Evolutionary conservation across 2,797 vertebrate species (phyloP), one percentile per base, ranked within the genome.

Genomic region (Chelon auratus): DNA sequence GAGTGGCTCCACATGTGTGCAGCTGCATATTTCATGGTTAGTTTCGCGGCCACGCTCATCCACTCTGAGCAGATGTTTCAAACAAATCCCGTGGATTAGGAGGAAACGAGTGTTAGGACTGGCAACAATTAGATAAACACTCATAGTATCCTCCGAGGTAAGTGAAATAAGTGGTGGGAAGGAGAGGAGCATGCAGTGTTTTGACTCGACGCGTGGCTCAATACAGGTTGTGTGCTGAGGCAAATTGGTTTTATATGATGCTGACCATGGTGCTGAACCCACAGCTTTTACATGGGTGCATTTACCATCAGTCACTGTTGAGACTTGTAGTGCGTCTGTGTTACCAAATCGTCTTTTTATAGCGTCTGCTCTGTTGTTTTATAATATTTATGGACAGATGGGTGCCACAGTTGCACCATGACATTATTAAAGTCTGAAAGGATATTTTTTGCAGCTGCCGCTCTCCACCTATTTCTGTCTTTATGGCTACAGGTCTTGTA

Each of bases 1-100:
- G 40, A 24, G 56, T 14, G 22, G 40, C 37, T 65, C 11, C 37
- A 24, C 62, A 30, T 63, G 48, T 62, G 59, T 84, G 81, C 78
- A 73, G 78, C 62, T 77, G 81, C 75, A 81, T 82, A 84, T 90
- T 81, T 87, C 69, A 78, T 14, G 66, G 74, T 69, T 72, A 66
- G 75, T 81, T 65, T 58, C 30, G 5, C 1, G 72, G 54, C 36
- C 15, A 24, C 37, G 11, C 67, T 75, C n/a, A 1, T 0, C 17
- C 48, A 51, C 42, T 61, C 62, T 50, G 52, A 77, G 63, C 24
- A 81, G 76, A 54, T 75, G 76, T 81, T 77, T 76, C 36, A 15
- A 70, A 72, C 62, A 75, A 80, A 84, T 81, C 48, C 66, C 12
- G 1, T 6, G 58, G 68, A 85, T 85, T 78, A 73, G 48, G 43